Evolutionary conservation across 2,797 vertebrate genomes (phyloP).

Genomic region (Echiichthys vipera): DNA sequence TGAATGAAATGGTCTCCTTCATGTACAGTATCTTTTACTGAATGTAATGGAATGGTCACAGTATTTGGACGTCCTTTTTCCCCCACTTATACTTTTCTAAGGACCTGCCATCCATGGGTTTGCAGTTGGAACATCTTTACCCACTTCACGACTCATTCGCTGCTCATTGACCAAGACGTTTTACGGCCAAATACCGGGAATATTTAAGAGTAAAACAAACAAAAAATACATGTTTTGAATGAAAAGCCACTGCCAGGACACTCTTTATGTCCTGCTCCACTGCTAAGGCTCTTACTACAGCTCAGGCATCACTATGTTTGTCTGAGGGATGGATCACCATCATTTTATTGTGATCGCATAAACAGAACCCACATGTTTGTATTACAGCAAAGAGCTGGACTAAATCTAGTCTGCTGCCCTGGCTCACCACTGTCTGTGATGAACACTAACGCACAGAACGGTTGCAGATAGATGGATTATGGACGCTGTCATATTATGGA

Average conservation of each 20-base stretch:
- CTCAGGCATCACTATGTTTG: neutral
- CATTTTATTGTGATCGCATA: neutral
- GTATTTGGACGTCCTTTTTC: neutral
- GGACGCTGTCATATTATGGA: slow-evolving; percentile 34
- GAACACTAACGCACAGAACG: slow-evolving; percentile 25
- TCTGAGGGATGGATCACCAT: neutral
- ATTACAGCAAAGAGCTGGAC: neutral
- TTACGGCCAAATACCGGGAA: too few relatives aligned
- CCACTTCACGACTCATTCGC: too few relatives aligned
- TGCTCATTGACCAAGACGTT: neutral
- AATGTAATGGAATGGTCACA: too few relatives aligned
- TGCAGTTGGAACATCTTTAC: neutral
- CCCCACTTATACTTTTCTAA: neutral
- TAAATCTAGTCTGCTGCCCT: neutral
- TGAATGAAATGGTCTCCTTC: too few relatives aligned
- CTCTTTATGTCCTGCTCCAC: neutral
- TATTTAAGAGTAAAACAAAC: neutral
- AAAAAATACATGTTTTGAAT: neutral
- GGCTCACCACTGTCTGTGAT: neutral
- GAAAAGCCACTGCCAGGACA: too few relatives aligned
- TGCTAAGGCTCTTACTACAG: neutral
- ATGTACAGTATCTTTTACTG: too few relatives aligned
- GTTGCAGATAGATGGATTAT: slow-evolving; percentile 7
- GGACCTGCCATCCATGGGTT: neutral
- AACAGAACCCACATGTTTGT: neutral